Evolutionary conservation across 2,888 invertebrate genomes (phyloP).

Genomic region (Lobophora halterata): DNA sequence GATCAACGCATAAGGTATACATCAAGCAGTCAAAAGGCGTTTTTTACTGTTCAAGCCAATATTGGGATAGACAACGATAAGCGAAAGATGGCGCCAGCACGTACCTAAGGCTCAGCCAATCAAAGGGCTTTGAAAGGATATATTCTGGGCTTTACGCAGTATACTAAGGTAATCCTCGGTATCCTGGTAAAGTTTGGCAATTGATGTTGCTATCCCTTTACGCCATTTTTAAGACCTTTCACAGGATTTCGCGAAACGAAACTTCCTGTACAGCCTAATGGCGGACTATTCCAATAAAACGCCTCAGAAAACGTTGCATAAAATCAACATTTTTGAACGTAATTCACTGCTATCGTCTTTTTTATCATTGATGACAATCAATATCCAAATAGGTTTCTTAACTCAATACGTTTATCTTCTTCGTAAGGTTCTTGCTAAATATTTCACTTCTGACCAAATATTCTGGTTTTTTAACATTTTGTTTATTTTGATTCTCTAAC

Average conservation of each 20-base stretch:
- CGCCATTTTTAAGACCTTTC: constrained; percentile 27
- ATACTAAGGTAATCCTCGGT: too few relatives aligned
- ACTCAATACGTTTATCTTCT: too few relatives aligned
- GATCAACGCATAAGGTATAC: too few relatives aligned
- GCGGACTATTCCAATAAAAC: constrained; percentile 63
- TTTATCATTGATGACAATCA: constrained; percentile 9
- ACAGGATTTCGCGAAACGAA: constrained; percentile 51
- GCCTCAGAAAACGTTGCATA: constrained; percentile 78
- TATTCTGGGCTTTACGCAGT: not conserved
- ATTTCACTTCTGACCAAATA: constrained; percentile 6
- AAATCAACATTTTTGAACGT: constrained; percentile 79
- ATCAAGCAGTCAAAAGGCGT: constrained; percentile 56
- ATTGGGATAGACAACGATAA: constrained; percentile 23
- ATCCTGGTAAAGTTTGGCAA: not conserved
- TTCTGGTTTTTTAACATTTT: not conserved
- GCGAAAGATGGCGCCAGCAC: constrained; percentile 7
- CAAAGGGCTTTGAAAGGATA: not conserved
- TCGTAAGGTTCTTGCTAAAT: too few relatives aligned
- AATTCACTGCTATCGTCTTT: constrained; percentile 56
- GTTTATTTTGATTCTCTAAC: too few relatives aligned
- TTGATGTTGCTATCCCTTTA: constrained; percentile 36
- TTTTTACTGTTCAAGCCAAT: constrained; percentile 49
- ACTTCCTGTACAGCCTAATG: constrained; percentile 51
- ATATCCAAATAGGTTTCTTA: constrained; percentile 26
- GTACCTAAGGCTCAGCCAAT: constrained; percentile 23